Base-by-base conservation (phyloP, 1,140 invertebrate species). In the fruit fly (Drosophila melanogaster) region DNA sequence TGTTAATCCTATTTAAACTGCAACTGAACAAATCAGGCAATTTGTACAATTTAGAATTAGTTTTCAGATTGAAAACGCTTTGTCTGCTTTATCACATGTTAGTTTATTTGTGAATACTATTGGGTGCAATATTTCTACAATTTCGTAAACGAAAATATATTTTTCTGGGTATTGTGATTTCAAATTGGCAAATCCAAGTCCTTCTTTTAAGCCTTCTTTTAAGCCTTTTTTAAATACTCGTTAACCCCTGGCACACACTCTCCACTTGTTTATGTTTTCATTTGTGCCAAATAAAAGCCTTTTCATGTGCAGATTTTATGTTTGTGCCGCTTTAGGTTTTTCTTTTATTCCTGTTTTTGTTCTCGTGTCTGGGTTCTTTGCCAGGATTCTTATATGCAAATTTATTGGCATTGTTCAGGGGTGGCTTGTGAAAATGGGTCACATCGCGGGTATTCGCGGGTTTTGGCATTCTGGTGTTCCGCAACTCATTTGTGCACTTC, bases 241-340 rank as follows among this genome's bases (percentile, higher is more conserved):
- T 33, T 57, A 19, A 30, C 14, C 44, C 26, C 35, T 4, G 53
- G 12, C 15, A 55, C 26, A 64, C 66, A 44, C 58, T 70, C 26
- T 54, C 53, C 64, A 50, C 26, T 53, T 81, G 64, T 77, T 81
- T 78, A 83, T 83, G 69, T 83, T 79, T 83, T 78, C 70, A 83
- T 83, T 75, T 75, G 79, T 75, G 56, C 43, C 61, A 73, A 81
- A 58, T 69, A 70, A 70, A 83, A 74, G 67, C 69, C 70, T 83
- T 78, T 79, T 66, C 71, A 78, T 83, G 74, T 83, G 75, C 79
- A 83, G 79, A 75, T 83, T 83, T 83, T 83, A 69, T 84, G 75
- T 69, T 56, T 74, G 47, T 55, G 55, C 66, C 66, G 60, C 62
- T 81, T 43, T 47, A 65, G 64, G 64, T 67, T 67, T 65, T 51